Conservation (phyloP, 2,797 vertebrate genomes). For the Alca torda region DNA sequence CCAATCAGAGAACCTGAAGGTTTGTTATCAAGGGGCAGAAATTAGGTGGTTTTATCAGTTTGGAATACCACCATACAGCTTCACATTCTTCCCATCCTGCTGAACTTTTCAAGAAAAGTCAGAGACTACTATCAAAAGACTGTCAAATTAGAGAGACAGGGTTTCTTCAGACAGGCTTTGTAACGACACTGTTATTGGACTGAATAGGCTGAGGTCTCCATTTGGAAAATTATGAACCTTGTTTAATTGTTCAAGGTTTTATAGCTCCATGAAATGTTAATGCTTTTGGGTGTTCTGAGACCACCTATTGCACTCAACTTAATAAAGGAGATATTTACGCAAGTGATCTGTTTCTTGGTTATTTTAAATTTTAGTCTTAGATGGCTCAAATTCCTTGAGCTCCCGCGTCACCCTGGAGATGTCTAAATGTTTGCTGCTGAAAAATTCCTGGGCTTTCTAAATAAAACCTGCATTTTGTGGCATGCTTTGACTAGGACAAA, state of each 20-base stretch:
- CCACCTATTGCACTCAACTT: not conserved
- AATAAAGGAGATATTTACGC: not conserved
- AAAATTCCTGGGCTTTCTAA: not conserved
- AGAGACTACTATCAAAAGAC: too few species aligned
- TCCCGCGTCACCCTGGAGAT: not conserved
- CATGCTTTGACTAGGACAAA: not conserved
- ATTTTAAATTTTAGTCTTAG: not conserved
- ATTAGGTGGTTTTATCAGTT: not conserved
- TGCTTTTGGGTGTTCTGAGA: not conserved
- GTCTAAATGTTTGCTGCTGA: not conserved
- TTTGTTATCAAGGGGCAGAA: not conserved
- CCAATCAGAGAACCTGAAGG: not conserved
- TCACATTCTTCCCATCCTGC: not conserved
- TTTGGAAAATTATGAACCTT: not conserved
- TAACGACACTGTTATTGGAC: not conserved
- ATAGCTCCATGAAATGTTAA: not conserved
- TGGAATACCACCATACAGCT: not conserved
- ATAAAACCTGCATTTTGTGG: not conserved
- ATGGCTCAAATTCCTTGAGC: not conserved
- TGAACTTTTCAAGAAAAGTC: not conserved
- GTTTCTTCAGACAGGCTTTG: not conserved
- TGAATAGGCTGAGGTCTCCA: not conserved
- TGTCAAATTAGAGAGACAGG: not conserved
- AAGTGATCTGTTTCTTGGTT: not conserved
- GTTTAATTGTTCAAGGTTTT: not conserved